These are phyloP conservation scores for Plestiodon gilberti DNA, from an alignment of 2,113 vertebrate genomes.

Conservation along the genomic window DNA sequence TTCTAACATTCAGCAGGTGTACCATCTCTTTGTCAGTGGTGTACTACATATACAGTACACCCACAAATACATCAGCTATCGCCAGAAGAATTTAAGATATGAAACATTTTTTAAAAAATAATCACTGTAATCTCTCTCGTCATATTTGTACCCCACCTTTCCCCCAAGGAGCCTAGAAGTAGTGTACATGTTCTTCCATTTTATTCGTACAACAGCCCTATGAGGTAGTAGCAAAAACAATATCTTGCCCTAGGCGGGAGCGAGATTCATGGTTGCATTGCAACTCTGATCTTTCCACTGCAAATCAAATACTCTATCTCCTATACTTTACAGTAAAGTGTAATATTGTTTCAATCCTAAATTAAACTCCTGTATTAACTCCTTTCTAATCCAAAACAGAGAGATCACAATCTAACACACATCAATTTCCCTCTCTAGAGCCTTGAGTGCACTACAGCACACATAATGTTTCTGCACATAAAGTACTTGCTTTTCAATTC, in stretches of 20 bases:
- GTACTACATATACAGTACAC: background rate
- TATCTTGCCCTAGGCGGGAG: background rate
- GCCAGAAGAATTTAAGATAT: background rate
- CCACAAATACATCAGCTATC: background rate
- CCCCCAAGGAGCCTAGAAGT: background rate
- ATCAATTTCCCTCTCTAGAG: background rate
- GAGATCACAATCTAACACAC: background rate
- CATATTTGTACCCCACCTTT: background rate
- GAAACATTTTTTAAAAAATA: background rate
- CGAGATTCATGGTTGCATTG: background rate
- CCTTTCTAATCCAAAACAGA: background rate
- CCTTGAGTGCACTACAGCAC: background rate
- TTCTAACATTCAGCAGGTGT: background rate
- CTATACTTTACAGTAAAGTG: background rate
- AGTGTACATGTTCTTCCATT: background rate
- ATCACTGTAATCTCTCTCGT: background rate
- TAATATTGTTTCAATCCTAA: background rate
- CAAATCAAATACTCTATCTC: background rate
- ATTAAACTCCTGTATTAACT: slow-evolving; percentile 3
- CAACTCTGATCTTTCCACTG: background rate
- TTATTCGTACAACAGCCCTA: background rate
- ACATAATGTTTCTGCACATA: background rate
- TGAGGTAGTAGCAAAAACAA: background rate
- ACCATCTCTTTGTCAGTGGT: background rate
- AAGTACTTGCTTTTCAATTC: background rate